Evolutionary conservation across 2,888 invertebrate genomes (phyloP), one percentile per base, ranked within the genome.

Genomic region (Antheraea assamensis): DNA sequence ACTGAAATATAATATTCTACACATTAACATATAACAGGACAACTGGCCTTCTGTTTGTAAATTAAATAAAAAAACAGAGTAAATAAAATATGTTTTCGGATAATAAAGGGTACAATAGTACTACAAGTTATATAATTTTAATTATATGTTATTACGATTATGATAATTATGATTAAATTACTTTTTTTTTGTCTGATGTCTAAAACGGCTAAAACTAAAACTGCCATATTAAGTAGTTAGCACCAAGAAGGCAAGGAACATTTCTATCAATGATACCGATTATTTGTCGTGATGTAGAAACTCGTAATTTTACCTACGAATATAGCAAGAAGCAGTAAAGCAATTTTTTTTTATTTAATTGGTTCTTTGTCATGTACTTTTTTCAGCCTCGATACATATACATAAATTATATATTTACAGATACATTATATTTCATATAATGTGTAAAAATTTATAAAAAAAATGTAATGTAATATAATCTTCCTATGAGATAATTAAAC

Each of bases 1-100:
- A 68, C 80, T 83, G 75, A 42, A 76, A 76, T 47, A 49, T 19
- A 72, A 73, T 24, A 64, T 19, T 30, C 30, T 17, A 17, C 0
- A 30, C 30, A 24, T 64, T 27, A 7, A 0, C 0, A 17, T 58
- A 24, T 24, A 7, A 21, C n/a, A n/a, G n/a, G n/a, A n/a, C n/a
- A n/a, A 21, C 21, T 52, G 8, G 0, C 49, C 49, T 21, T 27
- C 15, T 27, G 61, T 27, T 27, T 61, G 2, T 17, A 17, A 64
- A 64, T 17, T 3, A 64, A 17, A 64, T 17, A 30, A 2, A 27
- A 17, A 3, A 3, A 17, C 27, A 15, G 15, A 61, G 61, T 15
- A 27, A 27, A 7, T 10, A 58, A 58, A 58, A 58, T 5, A 58
- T 42, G 2, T 42, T 13, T 42, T 13, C 13, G 13, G 42, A 42